These are phyloP conservation scores for Caenorhabditis elegans DNA, from an alignment of 1,140 invertebrate genomes.

Conservation along the genomic window DNA sequence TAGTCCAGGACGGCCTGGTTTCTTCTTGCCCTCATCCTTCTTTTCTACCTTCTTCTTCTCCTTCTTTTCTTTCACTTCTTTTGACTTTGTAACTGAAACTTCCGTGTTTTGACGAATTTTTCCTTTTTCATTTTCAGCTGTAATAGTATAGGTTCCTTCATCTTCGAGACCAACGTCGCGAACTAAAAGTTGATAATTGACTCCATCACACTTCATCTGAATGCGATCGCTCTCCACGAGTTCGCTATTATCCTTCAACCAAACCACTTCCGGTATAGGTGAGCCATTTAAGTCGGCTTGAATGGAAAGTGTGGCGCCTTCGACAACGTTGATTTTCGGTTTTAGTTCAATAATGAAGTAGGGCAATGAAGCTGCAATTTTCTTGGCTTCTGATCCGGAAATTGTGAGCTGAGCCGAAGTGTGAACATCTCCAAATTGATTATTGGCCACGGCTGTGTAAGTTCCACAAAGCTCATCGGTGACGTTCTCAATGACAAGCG, in stretches of 20 bases:
- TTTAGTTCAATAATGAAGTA: constrained; percentile 46
- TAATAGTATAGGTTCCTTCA: constrained; percentile 49
- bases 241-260: constrained; percentile 40
- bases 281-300: constrained; percentile 42
- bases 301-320: constrained; percentile 37
- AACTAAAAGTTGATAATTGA: constrained; percentile 36
- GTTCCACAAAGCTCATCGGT: constrained; percentile 49
- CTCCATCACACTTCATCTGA: constrained; percentile 34
- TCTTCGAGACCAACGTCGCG: constrained; percentile 33
- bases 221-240: constrained; percentile 31
- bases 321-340: constrained; percentile 42
- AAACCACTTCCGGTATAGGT: constrained; percentile 39
- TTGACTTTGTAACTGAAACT: constrained; percentile 24
- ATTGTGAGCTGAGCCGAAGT: constrained; percentile 46
- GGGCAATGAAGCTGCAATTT: constrained; percentile 21
- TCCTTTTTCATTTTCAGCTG: constrained; percentile 44
- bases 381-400: constrained; percentile 6
- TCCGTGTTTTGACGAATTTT: constrained; percentile 38
- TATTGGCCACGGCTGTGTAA: constrained; percentile 55
- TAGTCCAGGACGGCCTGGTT: not conserved
- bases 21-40: constrained; percentile 38
- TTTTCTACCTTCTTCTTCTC: constrained; percentile 26
- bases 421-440: constrained; percentile 56
- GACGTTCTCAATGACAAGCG: constrained; percentile 49
- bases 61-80: not conserved